Evolutionary conservation across 2,113 vertebrate species (phyloP).

Genomic region (Pongo abelii): DNA sequence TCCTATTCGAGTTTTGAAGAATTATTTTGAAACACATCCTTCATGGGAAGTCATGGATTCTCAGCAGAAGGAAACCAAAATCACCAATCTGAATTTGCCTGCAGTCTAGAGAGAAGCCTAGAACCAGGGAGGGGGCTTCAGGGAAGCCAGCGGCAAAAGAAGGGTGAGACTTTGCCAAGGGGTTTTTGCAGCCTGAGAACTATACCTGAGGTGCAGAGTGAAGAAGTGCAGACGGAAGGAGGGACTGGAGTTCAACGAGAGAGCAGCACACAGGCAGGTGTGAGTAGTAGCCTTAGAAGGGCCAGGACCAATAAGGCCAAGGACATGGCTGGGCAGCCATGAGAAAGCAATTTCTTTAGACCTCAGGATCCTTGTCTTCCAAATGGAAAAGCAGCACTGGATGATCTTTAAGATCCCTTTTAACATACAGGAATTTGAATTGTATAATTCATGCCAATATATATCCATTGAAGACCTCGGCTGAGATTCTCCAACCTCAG

Average conservation of each 20-base stretch:
- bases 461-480: neutral
- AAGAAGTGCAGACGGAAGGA: neutral
- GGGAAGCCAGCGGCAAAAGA: neutral
- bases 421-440: neutral
- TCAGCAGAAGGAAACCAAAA: conserved; percentile 12
- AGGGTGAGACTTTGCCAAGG: neutral
- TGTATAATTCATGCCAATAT: neutral
- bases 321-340: neutral
- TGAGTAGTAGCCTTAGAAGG: neutral
- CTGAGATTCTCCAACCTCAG: no score
- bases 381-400: neutral
- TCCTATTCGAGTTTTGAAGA: neutral
- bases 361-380: neutral
- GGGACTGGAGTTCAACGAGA: neutral
- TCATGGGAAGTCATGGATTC: neutral
- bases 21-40: neutral
- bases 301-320: neutral
- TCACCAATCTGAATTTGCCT: neutral
- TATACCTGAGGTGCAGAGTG: neutral
- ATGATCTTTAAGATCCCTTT: neutral
- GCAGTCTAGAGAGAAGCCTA: neutral
- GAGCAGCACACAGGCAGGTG: neutral
- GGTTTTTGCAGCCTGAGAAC: neutral
- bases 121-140: neutral
- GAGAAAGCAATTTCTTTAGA: neutral